Evolutionary conservation across 2,888 invertebrate genomes (phyloP).

Genomic region (Lapara coniferarum): DNA sequence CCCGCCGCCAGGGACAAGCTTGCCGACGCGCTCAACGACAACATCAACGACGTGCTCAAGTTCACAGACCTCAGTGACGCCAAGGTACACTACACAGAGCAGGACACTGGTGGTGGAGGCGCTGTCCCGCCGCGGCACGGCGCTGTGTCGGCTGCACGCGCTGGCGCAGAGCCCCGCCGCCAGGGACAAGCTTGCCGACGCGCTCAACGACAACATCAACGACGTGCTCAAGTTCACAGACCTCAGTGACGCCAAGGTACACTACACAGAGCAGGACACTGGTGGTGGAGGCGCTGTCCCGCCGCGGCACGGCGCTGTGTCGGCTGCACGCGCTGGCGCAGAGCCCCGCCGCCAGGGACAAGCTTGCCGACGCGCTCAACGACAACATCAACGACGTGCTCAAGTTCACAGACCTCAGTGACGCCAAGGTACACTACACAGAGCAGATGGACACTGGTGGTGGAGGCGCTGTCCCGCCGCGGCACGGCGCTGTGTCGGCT

Average conservation of each 20-base stretch:
- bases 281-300: slow-evolving; percentile 90
- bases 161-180: slow-evolving; percentile 77
- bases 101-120: slow-evolving; percentile 95
- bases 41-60: slow-evolving; percentile 86
- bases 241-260: slow-evolving; percentile 69
- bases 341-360: slow-evolving; percentile 76
- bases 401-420: slow-evolving; percentile 89
- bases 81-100: slow-evolving; percentile 78
- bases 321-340: slow-evolving; percentile 79
- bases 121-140: slow-evolving; percentile 89
- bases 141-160: slow-evolving; percentile 86
- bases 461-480: slow-evolving; percentile 91
- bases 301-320: slow-evolving; percentile 89
- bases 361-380: slow-evolving; percentile 80
- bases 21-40: slow-evolving; percentile 73
- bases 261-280: slow-evolving; percentile 94
- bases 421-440: slow-evolving; percentile 59
- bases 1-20: slow-evolving; percentile 81
- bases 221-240: slow-evolving; percentile 93
- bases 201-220: slow-evolving; percentile 54
- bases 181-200: slow-evolving; percentile 79
- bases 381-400: slow-evolving; percentile 84
- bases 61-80: slow-evolving; percentile 86
- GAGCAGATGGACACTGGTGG: too few species aligned
- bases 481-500: slow-evolving; percentile 89